phyloP scores from a whole-genome alignment of 2,113 vertebrate species.

The Theristicus caerulescens region DNA sequence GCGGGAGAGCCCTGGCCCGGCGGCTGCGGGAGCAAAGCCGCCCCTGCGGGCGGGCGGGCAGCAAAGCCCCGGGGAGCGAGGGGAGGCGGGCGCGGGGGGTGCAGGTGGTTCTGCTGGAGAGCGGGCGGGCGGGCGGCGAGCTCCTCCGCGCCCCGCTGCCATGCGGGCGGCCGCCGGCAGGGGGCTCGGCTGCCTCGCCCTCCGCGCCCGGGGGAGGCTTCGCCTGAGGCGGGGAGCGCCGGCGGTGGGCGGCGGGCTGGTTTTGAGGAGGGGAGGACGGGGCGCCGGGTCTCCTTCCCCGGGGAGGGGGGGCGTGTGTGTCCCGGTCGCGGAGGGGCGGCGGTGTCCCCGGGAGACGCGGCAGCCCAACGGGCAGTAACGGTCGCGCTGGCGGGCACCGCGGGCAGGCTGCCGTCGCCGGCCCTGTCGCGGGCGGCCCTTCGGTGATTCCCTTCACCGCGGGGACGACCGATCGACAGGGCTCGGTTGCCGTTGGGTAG shows the following conservation, averaged over 20 bases:
- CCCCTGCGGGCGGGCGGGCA: neutral
- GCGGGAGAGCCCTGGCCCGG: neutral
- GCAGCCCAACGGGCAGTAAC: neutral
- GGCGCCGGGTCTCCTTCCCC: fast-evolving
- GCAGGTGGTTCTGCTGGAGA: neutral
- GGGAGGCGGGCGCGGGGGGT: neutral
- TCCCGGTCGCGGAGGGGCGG: neutral
- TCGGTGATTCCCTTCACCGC: neutral
- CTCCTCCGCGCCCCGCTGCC: neutral
- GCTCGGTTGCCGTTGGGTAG: neutral
- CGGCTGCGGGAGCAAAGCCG: neutral
- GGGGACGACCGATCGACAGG: neutral
- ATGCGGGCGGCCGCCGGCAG: neutral
- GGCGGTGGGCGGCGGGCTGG: neutral
- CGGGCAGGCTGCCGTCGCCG: neutral
- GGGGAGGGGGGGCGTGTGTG: no score
- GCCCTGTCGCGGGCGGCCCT: no score
- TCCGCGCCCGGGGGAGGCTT: neutral
- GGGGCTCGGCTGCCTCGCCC: neutral
- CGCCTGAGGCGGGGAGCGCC: neutral
- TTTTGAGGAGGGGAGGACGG: neutral
- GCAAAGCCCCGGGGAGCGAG: neutral
- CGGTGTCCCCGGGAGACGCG: neutral
- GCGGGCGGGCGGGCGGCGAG: neutral
- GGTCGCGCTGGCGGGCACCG: neutral